Conservation (phyloP, 2,113 vertebrate genomes). For the Callipepla californica region DNA sequence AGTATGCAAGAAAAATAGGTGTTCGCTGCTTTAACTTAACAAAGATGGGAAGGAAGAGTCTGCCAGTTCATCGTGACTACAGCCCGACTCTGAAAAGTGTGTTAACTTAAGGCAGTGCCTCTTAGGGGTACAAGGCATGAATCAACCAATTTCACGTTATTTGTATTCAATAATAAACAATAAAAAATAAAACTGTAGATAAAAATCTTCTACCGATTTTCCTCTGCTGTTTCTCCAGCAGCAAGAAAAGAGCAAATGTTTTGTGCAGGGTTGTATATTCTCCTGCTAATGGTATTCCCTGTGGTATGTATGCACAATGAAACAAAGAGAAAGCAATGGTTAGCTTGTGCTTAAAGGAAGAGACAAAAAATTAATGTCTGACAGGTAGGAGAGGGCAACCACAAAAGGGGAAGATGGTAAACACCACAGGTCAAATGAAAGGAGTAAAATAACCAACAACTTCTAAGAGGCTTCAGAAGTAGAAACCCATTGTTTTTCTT, state of each 20-base stretch:
- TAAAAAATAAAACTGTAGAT: neutral
- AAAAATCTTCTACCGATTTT: neutral
- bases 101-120: neutral
- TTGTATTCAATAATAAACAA: neutral
- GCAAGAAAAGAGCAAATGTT: neutral
- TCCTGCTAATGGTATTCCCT: neutral
- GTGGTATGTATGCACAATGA: neutral
- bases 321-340: neutral
- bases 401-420: neutral
- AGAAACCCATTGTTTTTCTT: neutral
- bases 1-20: neutral
- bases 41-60: neutral
- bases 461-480: neutral
- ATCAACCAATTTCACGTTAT: neutral
- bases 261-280: neutral
- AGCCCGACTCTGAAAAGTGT: neutral
- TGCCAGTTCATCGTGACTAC: neutral
- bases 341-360: neutral
- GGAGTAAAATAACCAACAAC: neutral
- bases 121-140: neutral
- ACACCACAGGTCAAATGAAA: neutral
- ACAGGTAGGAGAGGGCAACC: neutral
- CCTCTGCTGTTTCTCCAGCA: neutral
- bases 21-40: neutral
- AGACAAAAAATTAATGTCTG: neutral